Evolutionary conservation across 1,140 invertebrate species (phyloP), one percentile per base, ranked within the genome.

Genomic region (Drosophila ficusphila): DNA sequence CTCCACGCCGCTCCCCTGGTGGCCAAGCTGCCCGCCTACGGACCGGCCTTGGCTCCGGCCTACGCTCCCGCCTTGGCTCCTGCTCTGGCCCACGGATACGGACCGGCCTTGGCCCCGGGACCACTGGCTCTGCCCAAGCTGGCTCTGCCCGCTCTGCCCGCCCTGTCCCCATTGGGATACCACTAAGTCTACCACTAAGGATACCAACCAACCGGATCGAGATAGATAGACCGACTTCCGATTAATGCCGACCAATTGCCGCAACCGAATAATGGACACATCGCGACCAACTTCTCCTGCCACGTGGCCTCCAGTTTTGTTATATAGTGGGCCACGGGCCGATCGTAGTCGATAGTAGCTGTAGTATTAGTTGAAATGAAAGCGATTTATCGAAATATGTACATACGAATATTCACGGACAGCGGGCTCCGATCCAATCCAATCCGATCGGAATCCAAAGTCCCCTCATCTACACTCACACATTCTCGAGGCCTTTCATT

Each of bases 291-390:
- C 53, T 62, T 61, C 51, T 86, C 70, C 81, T 68, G 60, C 71
- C 77, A 52, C 31, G 41, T 52, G 60, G 51, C 33, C 48, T 34
- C 33, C 29, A 47, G 54, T 18, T 53, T 1, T n/a, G n/a, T n/a
- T n/a, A n/a, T n/a, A 12, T 0, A 1, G 27, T 4, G 4, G 31
- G 23, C 31, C 67, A 38, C 33, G 64, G 64, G 47, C 57, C 48
- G 57, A 73, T 57, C 56, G 51, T 83, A 85, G 79, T 85, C 71
- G 79, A 79, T 83, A 61, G 71, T 73, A 85, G 79, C 70, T 76
- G 61, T 86, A 86, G 82, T 82, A 77, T 86, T 86, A 86, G 77
- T 88, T 62, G 58, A 77, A 85, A 81, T 70, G 82, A 74, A 76
- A 79, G 61, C 81, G 76, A 76, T 60, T 54, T 79, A 79, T 79